Conservation (phyloP, 2,113 vertebrate species). For the Protobothrops flavoviridis region DNA sequence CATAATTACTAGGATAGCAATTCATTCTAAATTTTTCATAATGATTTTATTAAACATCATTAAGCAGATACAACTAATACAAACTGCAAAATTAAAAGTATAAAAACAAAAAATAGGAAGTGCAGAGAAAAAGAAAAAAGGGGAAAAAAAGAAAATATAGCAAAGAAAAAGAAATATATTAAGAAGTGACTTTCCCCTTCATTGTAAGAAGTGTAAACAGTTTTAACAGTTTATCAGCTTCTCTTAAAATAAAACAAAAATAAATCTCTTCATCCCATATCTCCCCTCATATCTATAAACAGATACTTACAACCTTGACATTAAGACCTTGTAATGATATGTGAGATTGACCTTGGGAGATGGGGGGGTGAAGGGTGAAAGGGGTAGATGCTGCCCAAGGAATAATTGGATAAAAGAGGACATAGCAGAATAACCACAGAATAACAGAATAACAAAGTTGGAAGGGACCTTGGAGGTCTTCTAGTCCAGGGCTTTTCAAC, state of each 20-base stretch:
- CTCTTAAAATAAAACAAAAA: background rate
- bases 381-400: too few species aligned
- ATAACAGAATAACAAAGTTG: background rate
- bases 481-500: too few species aligned
- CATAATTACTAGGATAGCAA: slow-evolving; percentile 52
- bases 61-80: background rate
- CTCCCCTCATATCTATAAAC: background rate
- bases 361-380: background rate
- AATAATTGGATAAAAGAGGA: too few species aligned
- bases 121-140: background rate
- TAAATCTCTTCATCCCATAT: background rate
- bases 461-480: background rate
- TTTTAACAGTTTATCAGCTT: background rate
- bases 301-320: background rate
- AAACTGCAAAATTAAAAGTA: background rate
- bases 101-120: background rate
- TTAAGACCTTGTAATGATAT: background rate
- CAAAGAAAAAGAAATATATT: background rate
- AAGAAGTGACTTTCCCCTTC: background rate
- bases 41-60: background rate
- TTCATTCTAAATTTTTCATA: slow-evolving; percentile 9
- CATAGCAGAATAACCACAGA: background rate
- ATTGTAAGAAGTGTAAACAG: background rate
- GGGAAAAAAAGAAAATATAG: background rate
- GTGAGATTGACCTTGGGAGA: background rate